Evolutionary conservation across 2,797 vertebrate genomes (phyloP).

Genomic region (Jordanella pulchra): DNA sequence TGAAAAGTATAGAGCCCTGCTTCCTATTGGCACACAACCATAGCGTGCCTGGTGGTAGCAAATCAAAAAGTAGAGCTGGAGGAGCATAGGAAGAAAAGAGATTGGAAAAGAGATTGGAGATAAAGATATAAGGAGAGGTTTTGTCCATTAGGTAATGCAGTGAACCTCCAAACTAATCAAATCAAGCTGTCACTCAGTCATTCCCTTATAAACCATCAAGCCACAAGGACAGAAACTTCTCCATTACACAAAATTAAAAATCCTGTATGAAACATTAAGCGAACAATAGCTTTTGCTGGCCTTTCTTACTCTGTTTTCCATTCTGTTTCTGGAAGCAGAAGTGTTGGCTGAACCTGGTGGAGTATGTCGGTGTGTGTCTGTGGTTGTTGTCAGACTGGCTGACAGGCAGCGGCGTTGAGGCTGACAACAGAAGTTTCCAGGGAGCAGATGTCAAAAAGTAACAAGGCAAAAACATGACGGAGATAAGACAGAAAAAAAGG

Average conservation of each 20-base stretch:
- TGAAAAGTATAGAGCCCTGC: conserved; percentile 11
- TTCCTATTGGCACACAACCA: conserved; percentile 9
- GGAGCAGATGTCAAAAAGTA: conserved; percentile 70
- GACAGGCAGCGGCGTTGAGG: conserved; percentile 44
- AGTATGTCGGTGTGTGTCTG: conserved; percentile 27
- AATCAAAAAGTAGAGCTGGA: conserved; percentile 54
- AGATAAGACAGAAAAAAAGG: conserved; percentile 4
- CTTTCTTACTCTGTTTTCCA: conserved; percentile 21
- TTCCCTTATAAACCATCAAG: conserved; percentile 1
- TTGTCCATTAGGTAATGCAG: conserved; percentile 65
- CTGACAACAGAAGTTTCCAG: conserved; percentile 53
- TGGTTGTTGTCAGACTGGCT: conserved; percentile 41
- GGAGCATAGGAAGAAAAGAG: conserved; percentile 10
- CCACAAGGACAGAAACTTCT: conserved; percentile 13
- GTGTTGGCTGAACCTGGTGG: conserved; percentile 27
- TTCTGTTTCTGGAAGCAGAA: conserved; percentile 41
- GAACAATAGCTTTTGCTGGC: conserved; percentile 18
- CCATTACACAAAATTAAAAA: conserved; percentile 49
- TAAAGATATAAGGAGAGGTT: conserved; percentile 37
- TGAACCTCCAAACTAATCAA: conserved; percentile 53
- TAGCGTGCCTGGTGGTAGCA: conserved; percentile 17
- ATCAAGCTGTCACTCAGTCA: conserved; percentile 51
- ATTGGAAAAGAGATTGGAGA: conserved; percentile 44
- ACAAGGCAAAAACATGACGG: conserved; percentile 51
- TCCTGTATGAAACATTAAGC: conserved; percentile 41